These are phyloP conservation scores for Notechis scutatus DNA, from an alignment of 2,113 vertebrate species.

Conservation along the genomic window DNA sequence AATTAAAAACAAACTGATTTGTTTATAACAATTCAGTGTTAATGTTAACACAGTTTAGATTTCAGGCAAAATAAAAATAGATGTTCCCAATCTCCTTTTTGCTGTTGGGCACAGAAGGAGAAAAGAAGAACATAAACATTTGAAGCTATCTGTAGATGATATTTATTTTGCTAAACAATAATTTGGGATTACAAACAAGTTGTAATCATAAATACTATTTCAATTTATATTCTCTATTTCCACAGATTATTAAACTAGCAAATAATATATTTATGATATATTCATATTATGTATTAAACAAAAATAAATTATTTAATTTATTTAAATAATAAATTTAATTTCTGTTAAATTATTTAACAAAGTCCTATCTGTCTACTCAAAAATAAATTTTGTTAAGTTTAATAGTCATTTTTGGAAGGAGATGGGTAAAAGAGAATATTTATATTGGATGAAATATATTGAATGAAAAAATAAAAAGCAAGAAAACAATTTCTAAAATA, in stretches of 20 bases:
- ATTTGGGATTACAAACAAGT: not conserved
- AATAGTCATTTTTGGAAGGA: not conserved
- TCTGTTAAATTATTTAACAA: not conserved
- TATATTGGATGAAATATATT: not conserved
- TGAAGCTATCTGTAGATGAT: not conserved
- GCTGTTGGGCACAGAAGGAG: not conserved
- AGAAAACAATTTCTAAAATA: not conserved
- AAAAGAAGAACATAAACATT: not conserved
- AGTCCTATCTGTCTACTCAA: not conserved
- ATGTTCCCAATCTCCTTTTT: not conserved
- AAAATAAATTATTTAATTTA: not conserved
- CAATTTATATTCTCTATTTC: not conserved
- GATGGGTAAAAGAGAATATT: not conserved
- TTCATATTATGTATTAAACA: not conserved
- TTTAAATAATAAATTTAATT: not conserved
- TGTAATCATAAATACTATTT: not conserved
- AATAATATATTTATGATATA: not conserved
- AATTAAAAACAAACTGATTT: not conserved
- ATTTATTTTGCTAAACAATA: not conserved
- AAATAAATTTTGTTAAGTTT: not conserved
- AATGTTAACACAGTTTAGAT: not conserved
- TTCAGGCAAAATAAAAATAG: not conserved
- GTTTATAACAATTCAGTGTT: not conserved
- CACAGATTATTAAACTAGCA: not conserved
- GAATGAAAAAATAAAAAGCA: not conserved